Percentiles rank a stretch among this genome's conserved stretches.
These are phyloP conservation scores for Myotis brandtii DNA, from an alignment of 2,113 vertebrate genomes.

Conservation along the genomic window DNA sequence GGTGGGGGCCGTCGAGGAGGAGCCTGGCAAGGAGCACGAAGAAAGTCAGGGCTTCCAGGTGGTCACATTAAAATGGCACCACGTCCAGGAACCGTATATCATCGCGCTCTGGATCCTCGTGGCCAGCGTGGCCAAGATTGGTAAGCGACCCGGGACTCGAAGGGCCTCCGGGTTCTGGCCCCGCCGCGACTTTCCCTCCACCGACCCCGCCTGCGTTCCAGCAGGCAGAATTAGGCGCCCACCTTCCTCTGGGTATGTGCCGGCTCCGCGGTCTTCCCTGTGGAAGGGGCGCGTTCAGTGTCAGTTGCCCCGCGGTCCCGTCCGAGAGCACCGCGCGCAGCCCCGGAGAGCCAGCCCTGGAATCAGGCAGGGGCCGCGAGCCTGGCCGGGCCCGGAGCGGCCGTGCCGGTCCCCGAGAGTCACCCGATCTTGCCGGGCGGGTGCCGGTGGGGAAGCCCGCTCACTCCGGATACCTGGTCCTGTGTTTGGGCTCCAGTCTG, in stretches of 20 bases:
- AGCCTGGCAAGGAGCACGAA: background rate
- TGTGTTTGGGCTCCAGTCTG: background rate
- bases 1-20: constrained; percentile 55
- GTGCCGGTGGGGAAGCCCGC: background rate
- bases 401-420: background rate
- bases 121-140: constrained; percentile 92
- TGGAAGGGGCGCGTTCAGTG: background rate
- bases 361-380: background rate
- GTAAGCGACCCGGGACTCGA: constrained; percentile 82
- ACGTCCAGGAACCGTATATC: constrained; percentile 91
- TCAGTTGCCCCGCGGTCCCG: background rate
- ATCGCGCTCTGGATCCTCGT: constrained; percentile 93
- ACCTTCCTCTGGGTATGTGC: too few species aligned
- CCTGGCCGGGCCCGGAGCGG: background rate
- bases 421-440: background rate
- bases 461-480: background rate
- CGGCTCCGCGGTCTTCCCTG: background rate
- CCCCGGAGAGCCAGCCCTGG: background rate
- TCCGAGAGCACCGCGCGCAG: background rate
- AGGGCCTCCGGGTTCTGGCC: background rate
- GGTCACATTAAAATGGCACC: constrained; percentile 92
- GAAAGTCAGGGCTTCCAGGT: constrained; percentile 82
- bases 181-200: background rate
- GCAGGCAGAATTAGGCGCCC: background rate
- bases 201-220: background rate